phyloP scores from a whole-genome alignment of 37 sponge, comb jelly and placozoan species.

The Oscarella lobularis region DNA sequence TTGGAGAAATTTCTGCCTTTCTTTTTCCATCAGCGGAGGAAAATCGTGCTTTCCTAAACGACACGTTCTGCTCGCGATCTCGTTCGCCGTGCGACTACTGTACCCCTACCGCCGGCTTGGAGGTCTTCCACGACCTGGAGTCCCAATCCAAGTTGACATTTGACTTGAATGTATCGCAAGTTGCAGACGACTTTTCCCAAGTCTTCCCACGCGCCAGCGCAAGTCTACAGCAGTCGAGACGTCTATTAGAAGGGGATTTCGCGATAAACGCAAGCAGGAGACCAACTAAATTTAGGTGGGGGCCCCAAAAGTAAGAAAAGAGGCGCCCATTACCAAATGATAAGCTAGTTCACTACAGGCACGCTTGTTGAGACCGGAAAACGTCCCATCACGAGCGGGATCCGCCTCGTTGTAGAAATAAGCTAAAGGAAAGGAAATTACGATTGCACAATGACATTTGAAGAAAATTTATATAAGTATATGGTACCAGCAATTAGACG shows the following conservation, averaged over 20 bases:
- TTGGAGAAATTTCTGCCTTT: no score
- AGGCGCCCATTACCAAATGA: constrained; percentile 34
- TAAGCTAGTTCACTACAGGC: constrained; percentile 76
- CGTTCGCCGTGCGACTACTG: no score
- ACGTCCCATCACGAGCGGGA: constrained; percentile 44
- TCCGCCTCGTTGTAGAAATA: constrained; percentile 58
- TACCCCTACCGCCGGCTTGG: not conserved
- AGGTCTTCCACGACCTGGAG: constrained; percentile 70
- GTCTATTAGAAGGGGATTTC: no score
- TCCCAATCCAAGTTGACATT: constrained; percentile 59
- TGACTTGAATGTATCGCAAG: constrained; percentile 54
- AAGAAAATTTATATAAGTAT: not conserved
- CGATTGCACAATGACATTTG: not conserved
- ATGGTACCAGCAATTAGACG: not conserved
- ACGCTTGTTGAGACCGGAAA: constrained; percentile 46
- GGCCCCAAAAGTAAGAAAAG: not conserved
- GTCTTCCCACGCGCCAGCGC: constrained; percentile 46
- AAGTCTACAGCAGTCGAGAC: not conserved
- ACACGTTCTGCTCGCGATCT: no score
- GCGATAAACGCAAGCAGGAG: no score
- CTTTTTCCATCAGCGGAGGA: no score
- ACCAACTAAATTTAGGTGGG: no score
- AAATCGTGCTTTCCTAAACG: no score
- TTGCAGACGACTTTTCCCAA: constrained; percentile 46
- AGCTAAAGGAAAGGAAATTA: not conserved